Evolutionary conservation across 2,888 invertebrate genomes (phyloP).

Genomic region (Priocnemis perturbator): DNA sequence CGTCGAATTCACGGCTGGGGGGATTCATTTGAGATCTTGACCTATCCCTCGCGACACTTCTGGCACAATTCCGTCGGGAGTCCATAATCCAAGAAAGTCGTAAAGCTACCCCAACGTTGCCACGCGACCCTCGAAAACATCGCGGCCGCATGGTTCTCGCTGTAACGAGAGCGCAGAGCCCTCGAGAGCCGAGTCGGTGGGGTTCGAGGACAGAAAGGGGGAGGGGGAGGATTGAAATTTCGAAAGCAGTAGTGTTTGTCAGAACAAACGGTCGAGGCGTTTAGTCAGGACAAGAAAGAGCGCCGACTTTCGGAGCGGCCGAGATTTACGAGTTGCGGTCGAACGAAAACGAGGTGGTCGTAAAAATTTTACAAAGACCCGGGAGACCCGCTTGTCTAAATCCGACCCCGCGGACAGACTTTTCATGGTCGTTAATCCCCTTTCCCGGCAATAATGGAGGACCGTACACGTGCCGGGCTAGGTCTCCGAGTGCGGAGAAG

Average conservation of each 20-base stretch:
- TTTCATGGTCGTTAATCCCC: neutral
- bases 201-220: neutral
- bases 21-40: constrained; percentile 21
- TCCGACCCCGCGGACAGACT: constrained; percentile 24
- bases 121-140: constrained; percentile 46
- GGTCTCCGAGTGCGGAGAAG: no score
- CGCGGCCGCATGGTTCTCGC: constrained; percentile 16
- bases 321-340: constrained; percentile 46
- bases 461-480: no score
- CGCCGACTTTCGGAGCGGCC: constrained; percentile 21
- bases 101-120: constrained; percentile 47
- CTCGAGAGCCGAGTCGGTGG: no score
- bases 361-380: constrained; percentile 36
- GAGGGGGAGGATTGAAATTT: constrained; percentile 39
- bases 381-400: constrained; percentile 9
- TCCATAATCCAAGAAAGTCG: constrained; percentile 46
- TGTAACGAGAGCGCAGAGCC: constrained; percentile 25
- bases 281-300: constrained; percentile 26
- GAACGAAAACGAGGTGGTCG: constrained; percentile 28
- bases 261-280: constrained; percentile 19
- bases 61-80: constrained; percentile 14
- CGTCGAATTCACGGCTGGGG: neutral
- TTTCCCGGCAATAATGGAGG: constrained; percentile 22
- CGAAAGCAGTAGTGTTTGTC: constrained; percentile 35
- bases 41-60: constrained; percentile 32